Conservation (phyloP, 2,113 vertebrate genomes). For the Thalassarche chlororhynchos region DNA sequence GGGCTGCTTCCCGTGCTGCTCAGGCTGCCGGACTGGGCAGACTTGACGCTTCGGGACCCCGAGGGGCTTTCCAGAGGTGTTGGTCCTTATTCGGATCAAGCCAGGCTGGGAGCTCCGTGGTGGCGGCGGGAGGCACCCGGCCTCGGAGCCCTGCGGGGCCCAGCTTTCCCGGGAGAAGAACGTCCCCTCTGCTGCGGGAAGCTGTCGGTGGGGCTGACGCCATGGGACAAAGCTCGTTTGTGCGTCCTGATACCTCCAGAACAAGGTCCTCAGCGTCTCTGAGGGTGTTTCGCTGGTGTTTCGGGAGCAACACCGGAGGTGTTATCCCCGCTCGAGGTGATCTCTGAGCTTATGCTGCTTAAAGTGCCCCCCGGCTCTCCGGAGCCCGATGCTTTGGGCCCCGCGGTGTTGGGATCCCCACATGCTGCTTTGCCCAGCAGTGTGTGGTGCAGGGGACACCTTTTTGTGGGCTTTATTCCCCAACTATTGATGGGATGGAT, state of each 20-base stretch:
- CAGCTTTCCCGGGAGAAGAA: not conserved
- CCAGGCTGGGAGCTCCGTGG: not conserved
- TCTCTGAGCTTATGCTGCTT: not conserved
- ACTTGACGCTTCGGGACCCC: accelerated
- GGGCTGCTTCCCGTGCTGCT: not conserved
- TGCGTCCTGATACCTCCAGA: accelerated
- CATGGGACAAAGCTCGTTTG: no score
- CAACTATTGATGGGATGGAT: accelerated
- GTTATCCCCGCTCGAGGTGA: accelerated
- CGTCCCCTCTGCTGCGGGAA: accelerated
- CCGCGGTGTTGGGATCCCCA: accelerated
- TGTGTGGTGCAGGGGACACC: no score
- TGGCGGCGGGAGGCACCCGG: not conserved
- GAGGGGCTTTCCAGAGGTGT: not conserved
- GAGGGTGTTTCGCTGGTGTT: accelerated
- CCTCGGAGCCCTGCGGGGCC: not conserved
- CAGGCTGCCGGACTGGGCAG: not conserved
- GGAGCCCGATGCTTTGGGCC: accelerated
- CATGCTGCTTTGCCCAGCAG: accelerated
- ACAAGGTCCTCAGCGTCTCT: accelerated
- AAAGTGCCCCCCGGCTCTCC: not conserved
- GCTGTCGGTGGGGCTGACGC: not conserved
- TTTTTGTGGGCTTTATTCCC: not conserved
- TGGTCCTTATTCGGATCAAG: not conserved
- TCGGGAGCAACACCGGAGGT: accelerated